Evolutionary conservation across 2,888 invertebrate species (phyloP).

Genomic region (Limnephilus lunatus): DNA sequence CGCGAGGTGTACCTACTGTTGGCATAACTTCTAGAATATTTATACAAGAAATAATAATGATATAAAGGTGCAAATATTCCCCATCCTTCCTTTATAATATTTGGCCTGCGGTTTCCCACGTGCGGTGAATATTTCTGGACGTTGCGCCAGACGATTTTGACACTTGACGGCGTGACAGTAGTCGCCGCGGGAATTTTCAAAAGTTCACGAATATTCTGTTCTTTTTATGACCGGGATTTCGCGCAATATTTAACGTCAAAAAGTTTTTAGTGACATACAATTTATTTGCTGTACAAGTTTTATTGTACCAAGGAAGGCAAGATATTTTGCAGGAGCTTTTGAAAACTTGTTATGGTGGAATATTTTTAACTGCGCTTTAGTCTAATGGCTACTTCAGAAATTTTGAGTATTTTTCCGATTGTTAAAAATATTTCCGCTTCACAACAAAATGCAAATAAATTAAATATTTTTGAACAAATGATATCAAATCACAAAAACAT

Average conservation of each 20-base stretch:
- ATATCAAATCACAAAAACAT: too few species aligned
- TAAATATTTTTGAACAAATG: too few species aligned
- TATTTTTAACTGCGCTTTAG: too few species aligned
- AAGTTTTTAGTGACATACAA: background rate
- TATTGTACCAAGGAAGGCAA: background rate
- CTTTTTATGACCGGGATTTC: too few species aligned
- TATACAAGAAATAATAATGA: background rate
- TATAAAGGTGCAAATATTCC: background rate
- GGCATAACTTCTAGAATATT: too few species aligned
- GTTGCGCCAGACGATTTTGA: background rate
- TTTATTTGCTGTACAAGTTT: background rate
- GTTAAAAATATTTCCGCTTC: too few species aligned
- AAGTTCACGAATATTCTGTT: background rate
- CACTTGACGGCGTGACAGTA: background rate
- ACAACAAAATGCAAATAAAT: too few species aligned
- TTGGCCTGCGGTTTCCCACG: background rate
- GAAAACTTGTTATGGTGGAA: too few species aligned
- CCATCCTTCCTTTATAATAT: background rate
- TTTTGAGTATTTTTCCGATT: too few species aligned
- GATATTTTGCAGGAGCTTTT: background rate
- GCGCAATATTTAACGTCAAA: background rate
- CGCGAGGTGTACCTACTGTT: too few species aligned
- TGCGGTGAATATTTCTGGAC: background rate
- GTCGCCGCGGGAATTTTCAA: background rate
- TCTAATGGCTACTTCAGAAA: too few species aligned